Evolutionary conservation across 2,888 invertebrate species (phyloP).

Genomic region (Tipula confusa): DNA sequence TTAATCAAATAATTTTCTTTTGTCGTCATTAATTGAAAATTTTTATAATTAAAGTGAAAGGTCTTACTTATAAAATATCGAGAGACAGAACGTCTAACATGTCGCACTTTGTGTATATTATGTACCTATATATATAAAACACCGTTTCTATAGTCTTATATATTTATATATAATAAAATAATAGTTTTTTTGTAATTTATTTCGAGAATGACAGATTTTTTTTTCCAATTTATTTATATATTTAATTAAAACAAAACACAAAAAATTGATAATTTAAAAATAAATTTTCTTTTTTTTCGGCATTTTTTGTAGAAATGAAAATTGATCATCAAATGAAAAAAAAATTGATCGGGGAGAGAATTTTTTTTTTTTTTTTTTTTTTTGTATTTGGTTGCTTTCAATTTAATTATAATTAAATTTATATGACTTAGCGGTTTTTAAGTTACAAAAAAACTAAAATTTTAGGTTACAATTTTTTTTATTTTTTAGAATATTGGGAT

Average conservation of each 20-base stretch:
- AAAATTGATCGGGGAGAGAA: neutral
- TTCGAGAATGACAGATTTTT: conserved; percentile 1
- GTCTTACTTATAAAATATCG: neutral
- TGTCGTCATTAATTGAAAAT: conserved; percentile 25
- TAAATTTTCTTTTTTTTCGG: conserved; percentile 14
- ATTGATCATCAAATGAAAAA: conserved; percentile 10
- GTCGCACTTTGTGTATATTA: no score
- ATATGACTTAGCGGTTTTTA: conserved; percentile 27
- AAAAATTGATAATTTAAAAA: conserved; percentile 25
- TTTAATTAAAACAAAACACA: conserved; percentile 20
- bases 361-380: neutral
- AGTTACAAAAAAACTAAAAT: neutral
- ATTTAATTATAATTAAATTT: conserved; percentile 29
- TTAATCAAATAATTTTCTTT: conserved; percentile 8
- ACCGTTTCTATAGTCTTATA: neutral
- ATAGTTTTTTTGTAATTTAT: conserved; percentile 4
- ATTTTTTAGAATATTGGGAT: neutral
- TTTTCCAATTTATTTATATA: conserved; percentile 21
- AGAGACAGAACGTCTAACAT: neutral
- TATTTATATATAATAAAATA: no score
- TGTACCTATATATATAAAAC: neutral
- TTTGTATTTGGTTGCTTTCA: neutral
- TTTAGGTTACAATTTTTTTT: neutral
- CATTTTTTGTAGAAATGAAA: conserved; percentile 5
- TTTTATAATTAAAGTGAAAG: neutral